Evolutionary conservation across 2,113 vertebrate species (phyloP).

Genomic region (Festucalex cinctus): DNA sequence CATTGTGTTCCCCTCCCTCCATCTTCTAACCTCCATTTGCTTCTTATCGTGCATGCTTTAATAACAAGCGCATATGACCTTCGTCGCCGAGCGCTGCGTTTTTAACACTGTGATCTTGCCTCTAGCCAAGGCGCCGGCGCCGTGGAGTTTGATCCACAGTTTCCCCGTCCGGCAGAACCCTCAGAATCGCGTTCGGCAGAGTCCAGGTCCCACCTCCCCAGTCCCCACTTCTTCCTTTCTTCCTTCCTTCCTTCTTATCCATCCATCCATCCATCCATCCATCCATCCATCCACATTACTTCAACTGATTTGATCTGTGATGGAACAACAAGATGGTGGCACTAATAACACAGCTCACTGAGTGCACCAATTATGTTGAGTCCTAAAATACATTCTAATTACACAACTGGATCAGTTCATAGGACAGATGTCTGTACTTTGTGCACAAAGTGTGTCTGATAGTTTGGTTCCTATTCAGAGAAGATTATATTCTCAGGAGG

Average conservation of each 20-base stretch:
- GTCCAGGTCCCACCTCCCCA: conserved; percentile 40
- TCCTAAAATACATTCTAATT: neutral
- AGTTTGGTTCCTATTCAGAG: neutral
- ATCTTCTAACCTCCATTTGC: neutral
- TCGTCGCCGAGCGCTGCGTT: neutral
- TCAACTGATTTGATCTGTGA: conserved; percentile 11
- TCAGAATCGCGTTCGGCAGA: conserved; percentile 38
- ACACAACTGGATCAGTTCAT: neutral
- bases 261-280: neutral
- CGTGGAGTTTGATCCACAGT: conserved; percentile 71
- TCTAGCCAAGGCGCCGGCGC: conserved; percentile 62
- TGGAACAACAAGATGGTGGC: neutral
- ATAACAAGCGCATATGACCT: neutral
- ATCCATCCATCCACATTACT: conserved; percentile 9
- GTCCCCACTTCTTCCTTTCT: neutral
- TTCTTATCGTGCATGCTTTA: neutral
- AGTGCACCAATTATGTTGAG: conserved; percentile 14
- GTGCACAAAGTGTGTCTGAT: conserved; percentile 4
- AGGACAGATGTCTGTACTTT: conserved; percentile 5
- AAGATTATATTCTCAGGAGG: neutral
- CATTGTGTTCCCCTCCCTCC: neutral
- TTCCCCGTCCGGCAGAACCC: conserved; percentile 55
- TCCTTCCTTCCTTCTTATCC: neutral
- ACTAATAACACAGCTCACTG: conserved; percentile 14
- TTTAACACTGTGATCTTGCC: conserved; percentile 54